These are phyloP conservation scores for Teleiodes luculella DNA, from an alignment of 2,888 invertebrate species.

Conservation along the genomic window DNA sequence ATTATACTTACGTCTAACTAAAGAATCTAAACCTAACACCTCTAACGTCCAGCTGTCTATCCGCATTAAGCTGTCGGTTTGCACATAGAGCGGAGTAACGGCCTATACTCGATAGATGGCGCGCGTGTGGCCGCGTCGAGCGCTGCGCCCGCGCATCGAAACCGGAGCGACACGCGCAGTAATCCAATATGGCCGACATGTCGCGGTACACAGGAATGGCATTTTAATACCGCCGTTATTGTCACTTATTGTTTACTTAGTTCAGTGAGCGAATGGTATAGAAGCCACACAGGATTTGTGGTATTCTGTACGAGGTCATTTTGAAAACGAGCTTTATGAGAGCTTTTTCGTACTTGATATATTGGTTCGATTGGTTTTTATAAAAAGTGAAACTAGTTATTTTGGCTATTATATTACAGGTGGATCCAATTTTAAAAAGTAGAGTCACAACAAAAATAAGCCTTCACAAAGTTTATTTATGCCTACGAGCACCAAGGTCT, in stretches of 20 bases:
- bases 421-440: too few species aligned
- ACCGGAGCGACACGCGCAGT: constrained; percentile 76
- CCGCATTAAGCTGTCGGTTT: constrained; percentile 18
- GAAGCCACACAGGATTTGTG: constrained; percentile 10
- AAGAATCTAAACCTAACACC: background rate
- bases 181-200: constrained; percentile 72
- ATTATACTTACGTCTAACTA: background rate
- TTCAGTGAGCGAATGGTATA: constrained; percentile 37
- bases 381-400: too few species aligned
- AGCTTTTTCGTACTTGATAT: too few species aligned
- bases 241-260: constrained; percentile 74
- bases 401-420: too few species aligned
- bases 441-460: too few species aligned
- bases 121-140: constrained; percentile 77
- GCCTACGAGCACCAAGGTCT: background rate
- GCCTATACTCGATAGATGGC: constrained; percentile 58
- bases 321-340: background rate
- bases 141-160: constrained; percentile 75
- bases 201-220: constrained; percentile 69
- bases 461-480: background rate
- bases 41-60: constrained; percentile 10
- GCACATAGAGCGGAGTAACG: constrained; percentile 46
- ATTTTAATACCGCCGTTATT: constrained; percentile 72
- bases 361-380: too few species aligned
- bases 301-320: background rate